Evolutionary conservation across 2,113 vertebrate genomes (phyloP), one percentile per base, ranked within the genome.

Genomic region (Tringa solitaria): DNA sequence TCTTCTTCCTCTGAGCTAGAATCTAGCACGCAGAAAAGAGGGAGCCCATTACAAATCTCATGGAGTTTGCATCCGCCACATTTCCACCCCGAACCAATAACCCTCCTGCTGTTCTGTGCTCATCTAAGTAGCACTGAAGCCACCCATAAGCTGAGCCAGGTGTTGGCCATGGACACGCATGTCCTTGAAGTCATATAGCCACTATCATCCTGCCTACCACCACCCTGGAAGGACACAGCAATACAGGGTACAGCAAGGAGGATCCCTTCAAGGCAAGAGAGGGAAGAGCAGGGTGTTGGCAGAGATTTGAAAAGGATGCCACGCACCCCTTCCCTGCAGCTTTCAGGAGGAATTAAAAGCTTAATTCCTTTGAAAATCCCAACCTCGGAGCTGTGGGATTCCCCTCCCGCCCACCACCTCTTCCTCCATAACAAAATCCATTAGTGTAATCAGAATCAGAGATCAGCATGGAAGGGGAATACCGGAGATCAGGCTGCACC

Each of bases 1-100:
- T 98, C 97, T 5, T 98, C 98, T 41, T 98, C 97, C 95, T 98
- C 98, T 1, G 98, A 98, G 95, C 98, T 99, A 93, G 99, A 98
- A 97, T 99, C 99, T 99, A 98, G 94, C 91, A 91, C 93, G 96
- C 87, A 96, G 96, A 98, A 95, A 92, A 98, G 82, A 98, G 70
- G 73, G 35, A 69, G 46, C 45, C 51, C 51, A 1, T 98, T 97
- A 98, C 74, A n/a, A 69, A 68, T 33, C 77, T 17, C 72, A 68
- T 0, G 2, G 68, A 11, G 83, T 12, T 46, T 22, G 53, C n/a
- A 35, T 8, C 7, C 39, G 81, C 64, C 79, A 12, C 65, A 57
- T 22, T 61, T 89, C 93, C 86, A 90, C 56, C 94, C 87, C 6
- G 3, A 84, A 65, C 4, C 2, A 3, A 3, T 65, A 28, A 28